Base-by-base conservation (phyloP, 2,888 invertebrate species). In the Chelonus formosanus region DNA sequence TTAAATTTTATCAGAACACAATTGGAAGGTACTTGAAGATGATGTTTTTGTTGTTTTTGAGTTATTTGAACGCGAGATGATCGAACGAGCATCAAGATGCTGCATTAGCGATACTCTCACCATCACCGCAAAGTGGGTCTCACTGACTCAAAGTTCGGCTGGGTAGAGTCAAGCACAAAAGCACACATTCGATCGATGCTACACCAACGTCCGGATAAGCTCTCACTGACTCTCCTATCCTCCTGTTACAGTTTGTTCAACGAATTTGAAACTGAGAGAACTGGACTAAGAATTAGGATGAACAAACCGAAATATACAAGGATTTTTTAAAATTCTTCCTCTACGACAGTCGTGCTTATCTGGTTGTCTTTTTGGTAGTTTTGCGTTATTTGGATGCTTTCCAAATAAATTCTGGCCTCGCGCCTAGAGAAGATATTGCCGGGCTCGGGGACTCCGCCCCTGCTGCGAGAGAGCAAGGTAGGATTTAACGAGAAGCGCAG, bases 371-470 rank as follows among this genome's bases (percentile, higher is more conserved):
- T 63, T 63, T 57, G 55, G 45, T 59, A 57, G 62, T 55, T 67
- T 50, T 55, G 43, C 57, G 36, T 63, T 58, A 59, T 59, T 73
- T 75, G 71, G 74, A 73, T 60, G 67, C 67, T 62, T 69, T 68
- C 72, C 71, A 69, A 72, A 75, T 70, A 73, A 69, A 60, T 52
- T 34, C 56, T 69, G 67, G 69, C 69, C 65, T 59, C 53, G 52
- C 60, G 65, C 67, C 63, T 61, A 61, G 61, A 47, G 63, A 34
- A 44, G 66, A 67, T 62, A 62, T 66, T 61, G 50, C 60, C 54
- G 58, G 64, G 52, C 40, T 62, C 20, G 31, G 59, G 63, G 70
- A 67, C 68, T 67, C 67, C 68, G 68, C 68, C 70, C 68, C 68
- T 68, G 64, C 57, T 56, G 50, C 10, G 36, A 40, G 44, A 61